A percentile compares a stretch with the other conserved stretches of the same genome.
Evolutionary conservation across 2,797 vertebrate genomes (phyloP).

Genomic region (Alca torda): DNA sequence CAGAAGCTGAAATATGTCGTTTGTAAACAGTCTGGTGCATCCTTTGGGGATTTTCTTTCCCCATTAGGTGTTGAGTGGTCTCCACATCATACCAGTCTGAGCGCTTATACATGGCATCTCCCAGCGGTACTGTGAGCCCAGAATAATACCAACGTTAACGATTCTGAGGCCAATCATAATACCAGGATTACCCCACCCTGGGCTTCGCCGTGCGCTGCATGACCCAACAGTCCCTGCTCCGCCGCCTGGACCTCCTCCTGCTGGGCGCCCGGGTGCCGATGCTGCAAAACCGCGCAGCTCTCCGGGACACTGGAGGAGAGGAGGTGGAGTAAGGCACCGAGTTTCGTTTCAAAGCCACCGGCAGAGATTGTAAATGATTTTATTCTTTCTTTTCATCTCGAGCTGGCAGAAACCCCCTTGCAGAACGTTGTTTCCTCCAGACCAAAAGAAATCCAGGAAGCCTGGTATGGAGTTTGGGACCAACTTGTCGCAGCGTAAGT

Average conservation of each 20-base stretch:
- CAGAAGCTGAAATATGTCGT: background rate
- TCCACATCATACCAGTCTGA: background rate
- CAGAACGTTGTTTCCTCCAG: background rate
- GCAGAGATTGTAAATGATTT: background rate
- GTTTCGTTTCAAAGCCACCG: background rate
- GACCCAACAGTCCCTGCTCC: background rate
- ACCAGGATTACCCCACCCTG: background rate
- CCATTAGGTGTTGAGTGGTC: background rate
- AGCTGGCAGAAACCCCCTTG: background rate
- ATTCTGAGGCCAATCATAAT: background rate
- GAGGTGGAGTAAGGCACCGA: background rate
- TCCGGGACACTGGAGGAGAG: background rate
- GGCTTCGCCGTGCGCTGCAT: background rate
- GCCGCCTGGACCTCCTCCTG: background rate
- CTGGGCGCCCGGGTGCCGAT: background rate
- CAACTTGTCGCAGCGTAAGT: background rate
- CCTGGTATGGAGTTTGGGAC: background rate
- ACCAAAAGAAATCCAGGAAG: background rate
- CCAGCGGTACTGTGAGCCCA: background rate
- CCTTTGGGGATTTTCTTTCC: background rate
- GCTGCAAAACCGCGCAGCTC: background rate
- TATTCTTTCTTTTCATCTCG: background rate
- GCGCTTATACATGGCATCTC: background rate
- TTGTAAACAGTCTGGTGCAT: background rate
- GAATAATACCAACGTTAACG: background rate